Base-by-base conservation (phyloP, 2,888 invertebrate species). In the Drosophila neoperkinsi region DNA sequence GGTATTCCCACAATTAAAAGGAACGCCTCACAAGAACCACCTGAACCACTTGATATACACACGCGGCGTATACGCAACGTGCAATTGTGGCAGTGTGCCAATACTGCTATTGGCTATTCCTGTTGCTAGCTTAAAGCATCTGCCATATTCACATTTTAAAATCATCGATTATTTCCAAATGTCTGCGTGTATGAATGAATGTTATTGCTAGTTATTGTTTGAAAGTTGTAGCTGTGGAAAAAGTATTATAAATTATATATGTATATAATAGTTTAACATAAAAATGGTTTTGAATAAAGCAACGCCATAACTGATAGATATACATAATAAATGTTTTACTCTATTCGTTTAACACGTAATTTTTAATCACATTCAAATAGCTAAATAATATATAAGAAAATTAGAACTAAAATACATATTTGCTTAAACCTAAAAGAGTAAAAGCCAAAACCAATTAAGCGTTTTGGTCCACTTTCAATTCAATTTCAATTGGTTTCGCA, bases 1-100 rank as follows among this genome's bases (percentile, higher is more conserved):
- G 31, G 68, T 84, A 66, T 91, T 91, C 91, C 82, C 91, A 91
- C 91, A 90, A 91, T 91, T 91, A 90, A 82, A 71, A 66, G 21
- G 55, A 57, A 77, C 60, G 50, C 68, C 57, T 52, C 57, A 2
- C 4, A 18, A 18, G 4, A 10, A n/a, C 18, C 33, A 21, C 41
- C 18, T 18, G 16, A 28, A 21, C 25, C 34, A 43, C 38, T 28
- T 65, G 21, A 61, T 65, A 56, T 52, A 68, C 61, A n/a, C 31
- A 43, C 16, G 63, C 50, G 68, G 71, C 66, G 73, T 79, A 65
- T 75, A 65, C 68, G 65, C 76, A 67, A 71, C 76, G 65, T 63
- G 72, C 53, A 55, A 69, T 46, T 74, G 69, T 58, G 28, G 38
- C 55, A 46, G 49, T 58, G 53, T 66, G 65, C 43, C 67, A 78